phyloP scores from a whole-genome alignment of 2,797 vertebrate genomes.

The Neosalanx taihuensis region DNA sequence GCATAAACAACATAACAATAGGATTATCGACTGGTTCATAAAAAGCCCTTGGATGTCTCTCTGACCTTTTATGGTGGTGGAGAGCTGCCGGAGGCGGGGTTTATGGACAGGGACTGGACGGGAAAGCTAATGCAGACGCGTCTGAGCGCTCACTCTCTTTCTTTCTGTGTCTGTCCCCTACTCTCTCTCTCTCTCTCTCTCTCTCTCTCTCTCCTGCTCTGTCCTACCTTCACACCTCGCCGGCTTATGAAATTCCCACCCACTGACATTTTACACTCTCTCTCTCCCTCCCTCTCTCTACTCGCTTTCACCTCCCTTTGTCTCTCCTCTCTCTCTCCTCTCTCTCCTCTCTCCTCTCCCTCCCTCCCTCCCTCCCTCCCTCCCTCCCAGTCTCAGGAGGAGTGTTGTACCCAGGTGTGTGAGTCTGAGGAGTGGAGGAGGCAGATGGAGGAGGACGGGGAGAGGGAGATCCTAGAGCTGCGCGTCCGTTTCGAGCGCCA shows the following conservation, averaged over 20 bases:
- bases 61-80: slow-evolving; percentile 6
- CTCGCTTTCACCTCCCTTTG: background rate
- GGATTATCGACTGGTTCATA: slow-evolving; percentile 1
- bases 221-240: background rate
- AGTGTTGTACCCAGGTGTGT: slow-evolving; percentile 67
- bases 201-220: background rate
- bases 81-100: background rate
- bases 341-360: slow-evolving; percentile 10
- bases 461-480: slow-evolving; percentile 78
- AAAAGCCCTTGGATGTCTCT: slow-evolving; percentile 9
- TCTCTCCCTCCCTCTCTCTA: background rate
- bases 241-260: background rate
- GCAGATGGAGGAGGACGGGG: slow-evolving; percentile 84
- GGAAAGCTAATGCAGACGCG: background rate
- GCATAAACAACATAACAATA: background rate
- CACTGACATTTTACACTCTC: no score
- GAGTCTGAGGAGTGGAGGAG: slow-evolving; percentile 80
- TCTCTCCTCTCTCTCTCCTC: background rate
- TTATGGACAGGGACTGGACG: background rate
- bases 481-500: slow-evolving; percentile 79
- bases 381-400: slow-evolving; percentile 73
- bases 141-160: background rate
- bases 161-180: slow-evolving; percentile 1
- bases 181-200: slow-evolving; percentile 11
- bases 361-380: slow-evolving; percentile 16